Conservation (phyloP, 2,888 invertebrate genomes). For the Norana najaformis region DNA sequence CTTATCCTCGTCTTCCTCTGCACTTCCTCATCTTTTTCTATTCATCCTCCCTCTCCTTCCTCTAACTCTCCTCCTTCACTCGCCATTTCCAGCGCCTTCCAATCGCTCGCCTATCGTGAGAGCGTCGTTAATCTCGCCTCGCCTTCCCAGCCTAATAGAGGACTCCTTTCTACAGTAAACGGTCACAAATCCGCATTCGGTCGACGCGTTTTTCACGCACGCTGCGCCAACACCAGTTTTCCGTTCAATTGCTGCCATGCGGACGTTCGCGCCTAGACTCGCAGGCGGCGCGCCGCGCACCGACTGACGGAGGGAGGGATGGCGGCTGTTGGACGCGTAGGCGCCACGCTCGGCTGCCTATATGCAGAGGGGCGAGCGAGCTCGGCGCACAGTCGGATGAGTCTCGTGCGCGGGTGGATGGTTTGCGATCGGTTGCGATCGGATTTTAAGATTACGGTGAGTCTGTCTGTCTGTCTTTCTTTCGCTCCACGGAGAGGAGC, state of each 20-base stretch:
- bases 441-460: too few relatives aligned
- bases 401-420: too few relatives aligned
- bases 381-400: background rate
- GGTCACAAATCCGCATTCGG: background rate
- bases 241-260: background rate
- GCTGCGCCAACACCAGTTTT: background rate
- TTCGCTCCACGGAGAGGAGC: too few relatives aligned
- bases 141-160: background rate
- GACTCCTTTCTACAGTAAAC: background rate
- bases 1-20: too few relatives aligned
- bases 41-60: background rate
- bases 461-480: too few relatives aligned
- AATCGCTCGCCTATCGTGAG: slow-evolving; percentile 6
- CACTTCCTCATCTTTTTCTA: too few relatives aligned
- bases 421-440: background rate
- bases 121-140: background rate
- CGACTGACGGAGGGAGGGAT: background rate
- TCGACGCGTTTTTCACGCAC: background rate
- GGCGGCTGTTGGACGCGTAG: background rate
- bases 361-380: background rate
- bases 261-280: background rate
- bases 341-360: background rate
- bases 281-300: slow-evolving; percentile 5
- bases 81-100: background rate
- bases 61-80: background rate